phyloP scores from a whole-genome alignment of 2,113 vertebrate genomes.

The Pungitius pungitius region DNA sequence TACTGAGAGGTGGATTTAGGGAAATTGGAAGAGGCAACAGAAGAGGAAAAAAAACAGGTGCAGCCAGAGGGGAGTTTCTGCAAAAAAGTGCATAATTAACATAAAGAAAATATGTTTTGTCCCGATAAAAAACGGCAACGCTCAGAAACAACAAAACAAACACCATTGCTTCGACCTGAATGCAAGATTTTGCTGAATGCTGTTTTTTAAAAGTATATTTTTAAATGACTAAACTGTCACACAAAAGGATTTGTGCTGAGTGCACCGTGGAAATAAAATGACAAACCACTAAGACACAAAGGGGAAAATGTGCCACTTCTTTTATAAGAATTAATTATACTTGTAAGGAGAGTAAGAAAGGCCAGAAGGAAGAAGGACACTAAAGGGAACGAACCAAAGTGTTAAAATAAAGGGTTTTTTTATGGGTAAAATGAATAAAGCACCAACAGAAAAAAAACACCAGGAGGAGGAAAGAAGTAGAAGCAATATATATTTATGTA shows the following conservation, averaged over 20 bases:
- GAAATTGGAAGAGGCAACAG: slow-evolving; percentile 27
- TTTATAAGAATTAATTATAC: slow-evolving; percentile 53
- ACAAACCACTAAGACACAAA: slow-evolving; percentile 14
- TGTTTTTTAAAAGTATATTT: neutral
- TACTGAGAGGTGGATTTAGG: slow-evolving; percentile 19
- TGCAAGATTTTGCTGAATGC: slow-evolving; percentile 5
- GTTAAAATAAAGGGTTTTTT: neutral
- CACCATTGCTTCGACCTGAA: slow-evolving; percentile 4
- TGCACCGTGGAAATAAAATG: slow-evolving; percentile 11
- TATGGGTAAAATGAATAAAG: too few relatives aligned
- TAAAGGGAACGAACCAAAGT: slow-evolving; percentile 14
- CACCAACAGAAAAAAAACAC: neutral
- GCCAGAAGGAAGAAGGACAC: slow-evolving; percentile 20
- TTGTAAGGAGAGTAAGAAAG: slow-evolving; percentile 27
- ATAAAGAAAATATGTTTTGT: neutral
- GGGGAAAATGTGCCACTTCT: slow-evolving; percentile 43
- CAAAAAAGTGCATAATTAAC: neutral
- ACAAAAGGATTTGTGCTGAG: slow-evolving; percentile 15
- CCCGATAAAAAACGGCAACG: neutral
- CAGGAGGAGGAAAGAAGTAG: neutral
- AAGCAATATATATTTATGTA: slow-evolving; percentile 20
- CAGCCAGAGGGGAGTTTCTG: neutral
- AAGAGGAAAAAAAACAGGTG: slow-evolving; percentile 6
- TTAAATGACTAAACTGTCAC: slow-evolving; percentile 33
- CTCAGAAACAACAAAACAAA: slow-evolving; percentile 15